Base-by-base conservation (phyloP, 2,113 vertebrate species). In the Percopsis transmontana region DNA sequence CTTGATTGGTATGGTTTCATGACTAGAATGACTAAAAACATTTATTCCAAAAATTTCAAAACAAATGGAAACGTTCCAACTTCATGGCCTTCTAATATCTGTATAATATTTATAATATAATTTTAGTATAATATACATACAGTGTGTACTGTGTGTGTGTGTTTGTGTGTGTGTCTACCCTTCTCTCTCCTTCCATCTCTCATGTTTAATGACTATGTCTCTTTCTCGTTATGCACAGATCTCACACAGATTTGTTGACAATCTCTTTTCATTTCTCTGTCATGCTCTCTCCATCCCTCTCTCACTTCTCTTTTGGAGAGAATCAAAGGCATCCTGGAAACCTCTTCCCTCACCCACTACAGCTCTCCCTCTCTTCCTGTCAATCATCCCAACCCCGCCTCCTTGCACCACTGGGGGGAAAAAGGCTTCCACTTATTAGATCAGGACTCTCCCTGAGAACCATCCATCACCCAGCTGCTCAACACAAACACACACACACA, bases 401-500 rank as follows among this genome's bases (percentile, higher is more conserved):
- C 40, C 40, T 8, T 15, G 44, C 5, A 11, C 19, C n/a, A n/a
- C n/a, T n/a, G n/a, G n/a, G n/a, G n/a, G n/a, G 78, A 67, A 68
- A 86, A 82, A 87, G 86, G 81, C 82, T 85, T 83, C 79, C 77
- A 72, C 76, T 86, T 84, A 88, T 88, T 85, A 90, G 80, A 87
- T 82, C 72, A 80, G 83, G 81, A 76, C 80, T 78, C 77, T 89
- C 73, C 45, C 68, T 63, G 66, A 75, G 82, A 69, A 45, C 76
- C 86, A 88, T 89, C 83, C 74, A 82, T 85, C 85, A 87, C 86
- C 83, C 82, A 85, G 74, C 70, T 80, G 74, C 68, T 66, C 57
- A 68, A 42, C 42, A 55, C 39, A 7, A 59, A 18, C 58, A 20
- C 60, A 13, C 56, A 40, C 75, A 44, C 75, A 18, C 47, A 23